Evolutionary conservation across 2,113 vertebrate species (phyloP).

Genomic region (Callaeas wilsoni): DNA sequence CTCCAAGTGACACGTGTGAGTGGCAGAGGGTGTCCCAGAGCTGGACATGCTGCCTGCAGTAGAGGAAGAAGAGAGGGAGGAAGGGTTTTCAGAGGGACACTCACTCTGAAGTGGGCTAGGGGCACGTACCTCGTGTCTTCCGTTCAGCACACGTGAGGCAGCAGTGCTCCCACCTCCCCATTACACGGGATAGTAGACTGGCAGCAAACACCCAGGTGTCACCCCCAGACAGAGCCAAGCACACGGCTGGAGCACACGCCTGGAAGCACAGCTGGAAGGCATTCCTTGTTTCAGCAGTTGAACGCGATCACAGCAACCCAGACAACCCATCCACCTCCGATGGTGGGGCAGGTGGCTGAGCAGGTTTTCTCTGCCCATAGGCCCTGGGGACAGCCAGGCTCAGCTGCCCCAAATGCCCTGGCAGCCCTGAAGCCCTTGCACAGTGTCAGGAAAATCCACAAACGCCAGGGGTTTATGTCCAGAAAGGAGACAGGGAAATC

Average conservation of each 20-base stretch:
- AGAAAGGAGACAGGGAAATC: background rate
- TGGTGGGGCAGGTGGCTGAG: background rate
- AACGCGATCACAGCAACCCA: background rate
- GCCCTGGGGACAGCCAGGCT: background rate
- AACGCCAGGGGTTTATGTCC: background rate
- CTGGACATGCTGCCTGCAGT: background rate
- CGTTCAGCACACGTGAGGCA: background rate
- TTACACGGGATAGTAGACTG: background rate
- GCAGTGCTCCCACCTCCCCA: accelerated
- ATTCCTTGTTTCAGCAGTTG: background rate
- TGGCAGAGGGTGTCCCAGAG: background rate
- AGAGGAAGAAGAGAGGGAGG: background rate
- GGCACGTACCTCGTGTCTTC: accelerated
- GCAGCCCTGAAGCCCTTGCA: background rate
- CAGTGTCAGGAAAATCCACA: background rate
- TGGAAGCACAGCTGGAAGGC: background rate
- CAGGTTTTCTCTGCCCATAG: background rate
- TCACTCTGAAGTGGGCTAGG: background rate
- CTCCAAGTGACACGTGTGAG: accelerated
- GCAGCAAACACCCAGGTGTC: background rate
- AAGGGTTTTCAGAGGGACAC: background rate
- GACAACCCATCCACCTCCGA: accelerated
- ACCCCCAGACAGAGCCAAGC: accelerated
- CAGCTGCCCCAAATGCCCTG: accelerated
- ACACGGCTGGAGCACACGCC: accelerated